Base-by-base conservation (phyloP, 2,797 vertebrate genomes). In the Lutjanus argentimaculatus region DNA sequence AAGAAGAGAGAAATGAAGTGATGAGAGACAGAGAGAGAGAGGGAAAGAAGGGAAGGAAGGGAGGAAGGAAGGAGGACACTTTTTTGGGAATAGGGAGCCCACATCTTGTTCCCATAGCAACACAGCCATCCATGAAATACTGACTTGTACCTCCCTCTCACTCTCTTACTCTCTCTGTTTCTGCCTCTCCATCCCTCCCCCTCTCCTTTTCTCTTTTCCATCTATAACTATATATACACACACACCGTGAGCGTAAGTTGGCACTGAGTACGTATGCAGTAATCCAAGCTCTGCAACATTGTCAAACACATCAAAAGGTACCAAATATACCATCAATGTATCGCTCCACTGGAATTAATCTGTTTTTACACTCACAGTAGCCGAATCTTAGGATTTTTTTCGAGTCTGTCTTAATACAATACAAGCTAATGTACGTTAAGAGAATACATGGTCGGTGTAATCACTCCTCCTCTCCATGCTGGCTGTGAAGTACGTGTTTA, bases 41-140 rank as follows among this genome's bases (percentile, higher is more conserved):
- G 80, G 82, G 69, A 91, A 86, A 77, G 79, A 88, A 89, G 64
- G 83, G 79, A 88, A 87, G 81, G 92, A 91, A 84, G 82, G 82
- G 63, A 91, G 75, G 85, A 89, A 92, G 91, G 92, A 94, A 92
- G 88, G 91, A 95, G 92, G 91, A 94, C 94, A 95, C 94, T 95
- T 96, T 96, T 95, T 95, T 94, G 90, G 94, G 94, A 92, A 95
- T 93, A 95, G 90, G 89, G 93, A 95, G 91, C 95, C 94, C 93
- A 95, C 93, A 93, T 95, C 95, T 95, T 95, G 96, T 96, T 96
- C 94, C 96, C 95, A 96, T 96, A 96, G 96, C 95, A 96, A 96
- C 96, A 93, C 93, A 95, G 93, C 91, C 95, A 96, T 94, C 95
- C 95, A 95, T 95, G 95, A 95, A 95, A 95, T 94, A 95, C 93